phyloP scores from a whole-genome alignment of 1,140 invertebrate species.

The Apolygus lucorum region DNA sequence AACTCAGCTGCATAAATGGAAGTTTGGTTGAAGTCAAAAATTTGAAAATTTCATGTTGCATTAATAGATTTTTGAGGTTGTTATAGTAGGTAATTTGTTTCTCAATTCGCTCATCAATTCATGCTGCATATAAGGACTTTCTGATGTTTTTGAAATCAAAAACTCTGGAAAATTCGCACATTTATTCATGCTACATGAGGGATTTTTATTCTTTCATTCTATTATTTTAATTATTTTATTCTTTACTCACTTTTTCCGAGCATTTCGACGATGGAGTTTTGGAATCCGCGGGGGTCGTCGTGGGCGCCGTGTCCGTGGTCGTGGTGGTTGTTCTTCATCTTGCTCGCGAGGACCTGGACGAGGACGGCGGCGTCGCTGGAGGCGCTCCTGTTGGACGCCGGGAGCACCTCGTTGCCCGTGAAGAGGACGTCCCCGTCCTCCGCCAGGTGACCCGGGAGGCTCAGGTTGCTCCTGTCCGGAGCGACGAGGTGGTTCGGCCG shows the following conservation, averaged over 20 bases:
- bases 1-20: too few relatives aligned
- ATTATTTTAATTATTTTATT: too few relatives aligned
- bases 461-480: not conserved
- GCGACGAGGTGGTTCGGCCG: slow-evolving; percentile 23
- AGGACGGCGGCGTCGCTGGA: slow-evolving; percentile 41
- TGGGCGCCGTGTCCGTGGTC: slow-evolving; percentile 36
- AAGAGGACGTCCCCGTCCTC: not conserved
- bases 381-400: slow-evolving; percentile 13
- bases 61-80: too few relatives aligned
- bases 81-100: too few relatives aligned
- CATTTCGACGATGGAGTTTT: slow-evolving; percentile 68
- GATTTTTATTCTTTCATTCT: too few relatives aligned
- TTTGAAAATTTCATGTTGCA: too few relatives aligned
- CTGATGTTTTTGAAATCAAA: too few relatives aligned
- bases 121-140: too few relatives aligned
- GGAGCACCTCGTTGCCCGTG: slow-evolving; percentile 23
- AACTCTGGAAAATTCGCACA: too few relatives aligned
- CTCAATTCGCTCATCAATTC: too few relatives aligned
- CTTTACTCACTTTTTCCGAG: slow-evolving; percentile 68
- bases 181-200: too few relatives aligned
- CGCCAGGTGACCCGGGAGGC: not conserved
- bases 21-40: too few relatives aligned
- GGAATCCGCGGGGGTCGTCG: slow-evolving; percentile 43
- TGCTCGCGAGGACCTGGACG: slow-evolving; percentile 55
- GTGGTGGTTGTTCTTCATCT: slow-evolving; percentile 49